Conservation (phyloP, 2,797 vertebrate genomes). For the Coreius guichenoti region DNA sequence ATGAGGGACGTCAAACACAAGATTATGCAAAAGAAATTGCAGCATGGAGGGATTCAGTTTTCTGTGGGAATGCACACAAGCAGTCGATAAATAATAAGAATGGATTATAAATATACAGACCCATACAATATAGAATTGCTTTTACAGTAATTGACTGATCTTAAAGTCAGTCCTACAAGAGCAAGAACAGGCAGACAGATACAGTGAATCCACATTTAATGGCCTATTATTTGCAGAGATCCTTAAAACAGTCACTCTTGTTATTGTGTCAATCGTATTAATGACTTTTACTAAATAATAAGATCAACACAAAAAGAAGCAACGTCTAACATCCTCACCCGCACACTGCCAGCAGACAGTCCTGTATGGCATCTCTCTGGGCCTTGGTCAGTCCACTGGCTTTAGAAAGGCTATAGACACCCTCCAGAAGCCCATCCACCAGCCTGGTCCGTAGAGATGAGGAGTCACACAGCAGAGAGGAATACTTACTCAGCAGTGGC, state of each 20-base stretch:
- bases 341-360: conserved; percentile 89
- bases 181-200: background rate
- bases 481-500: conserved; percentile 88
- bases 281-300: background rate
- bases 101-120: background rate
- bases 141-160: background rate
- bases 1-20: conserved; percentile 89
- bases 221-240: background rate
- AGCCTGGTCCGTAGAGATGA: conserved; percentile 83
- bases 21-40: conserved; percentile 88
- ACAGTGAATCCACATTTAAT: background rate
- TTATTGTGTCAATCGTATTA: background rate
- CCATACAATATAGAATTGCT: background rate
- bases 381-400: conserved; percentile 92
- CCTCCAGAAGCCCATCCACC: conserved; percentile 88
- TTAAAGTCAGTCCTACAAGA: background rate
- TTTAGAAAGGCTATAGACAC: conserved; percentile 88
- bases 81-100: background rate
- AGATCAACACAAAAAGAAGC: background rate
- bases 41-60: conserved; percentile 89
- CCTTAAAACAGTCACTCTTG: background rate
- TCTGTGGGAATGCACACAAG: conserved; percentile 69
- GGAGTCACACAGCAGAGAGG: conserved; percentile 85
- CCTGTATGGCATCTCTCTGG: conserved; percentile 90
- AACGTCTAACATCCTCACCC: conserved; percentile 76